Conservation (phyloP, 2,888 invertebrate genomes). For the Bellardia pandia region DNA sequence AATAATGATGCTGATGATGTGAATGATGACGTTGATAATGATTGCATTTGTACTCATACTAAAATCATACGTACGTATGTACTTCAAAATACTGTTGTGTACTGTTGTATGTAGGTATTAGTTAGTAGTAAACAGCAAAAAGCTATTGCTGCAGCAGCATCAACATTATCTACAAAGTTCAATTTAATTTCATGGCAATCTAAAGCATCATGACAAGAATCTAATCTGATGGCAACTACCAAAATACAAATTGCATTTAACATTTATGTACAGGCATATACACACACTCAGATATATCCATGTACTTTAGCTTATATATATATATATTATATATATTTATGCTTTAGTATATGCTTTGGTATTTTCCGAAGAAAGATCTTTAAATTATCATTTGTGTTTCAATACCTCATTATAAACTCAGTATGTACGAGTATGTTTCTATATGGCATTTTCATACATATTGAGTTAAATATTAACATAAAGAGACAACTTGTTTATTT, state of each 20-base stretch:
- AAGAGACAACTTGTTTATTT: constrained; percentile 20
- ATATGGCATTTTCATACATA: background rate
- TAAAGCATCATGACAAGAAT: constrained; percentile 69
- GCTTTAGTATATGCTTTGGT: background rate
- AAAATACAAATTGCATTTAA: constrained; percentile 71
- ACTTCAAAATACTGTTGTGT: constrained; percentile 49
- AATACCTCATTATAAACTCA: constrained; percentile 30
- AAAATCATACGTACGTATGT: constrained; percentile 24
- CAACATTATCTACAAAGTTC: constrained; percentile 62
- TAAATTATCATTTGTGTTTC: constrained; percentile 42
- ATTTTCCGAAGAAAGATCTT: constrained; percentile 31
- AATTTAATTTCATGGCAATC: constrained; percentile 73
- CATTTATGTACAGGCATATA: constrained; percentile 51
- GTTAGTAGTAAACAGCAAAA: constrained; percentile 9
- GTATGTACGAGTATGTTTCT: background rate
- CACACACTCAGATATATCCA: background rate
- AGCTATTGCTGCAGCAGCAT: constrained; percentile 8
- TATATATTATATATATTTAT: background rate
- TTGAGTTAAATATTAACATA: constrained; percentile 23
- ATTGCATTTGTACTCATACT: constrained; percentile 54
- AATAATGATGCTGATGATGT: constrained; percentile 37
- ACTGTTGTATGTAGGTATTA: background rate
- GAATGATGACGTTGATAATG: constrained; percentile 51
- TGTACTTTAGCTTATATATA: background rate
- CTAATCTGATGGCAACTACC: constrained; percentile 72